Percentiles rank a stretch among this genome's conserved stretches.
These are phyloP conservation scores for Notolepis coatsorum DNA, from an alignment of 2,797 vertebrate genomes.

Conservation along the genomic window DNA sequence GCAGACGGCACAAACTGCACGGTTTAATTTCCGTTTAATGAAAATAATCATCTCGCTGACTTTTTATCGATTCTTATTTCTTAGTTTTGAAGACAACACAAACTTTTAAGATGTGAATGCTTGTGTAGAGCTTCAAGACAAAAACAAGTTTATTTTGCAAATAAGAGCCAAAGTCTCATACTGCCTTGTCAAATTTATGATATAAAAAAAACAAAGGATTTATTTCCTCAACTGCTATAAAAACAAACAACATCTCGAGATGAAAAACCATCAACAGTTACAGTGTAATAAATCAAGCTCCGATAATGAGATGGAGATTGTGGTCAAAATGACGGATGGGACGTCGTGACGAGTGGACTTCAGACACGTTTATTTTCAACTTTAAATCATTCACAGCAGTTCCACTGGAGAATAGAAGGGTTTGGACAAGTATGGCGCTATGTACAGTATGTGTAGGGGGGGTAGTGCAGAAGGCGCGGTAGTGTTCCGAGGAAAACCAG, in stretches of 20 bases:
- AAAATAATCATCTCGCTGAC: too few relatives aligned
- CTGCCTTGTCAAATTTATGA: too few relatives aligned
- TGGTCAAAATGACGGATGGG: too few relatives aligned
- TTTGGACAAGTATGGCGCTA: conserved; percentile 55
- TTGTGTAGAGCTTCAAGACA: too few relatives aligned
- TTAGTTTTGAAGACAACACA: too few relatives aligned
- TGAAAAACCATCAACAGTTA: not conserved
- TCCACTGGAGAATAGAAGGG: conserved; percentile 58
- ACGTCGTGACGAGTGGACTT: conserved; percentile 40
- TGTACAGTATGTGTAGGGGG: conserved; percentile 64
- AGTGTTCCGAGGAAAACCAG: conserved; percentile 58
- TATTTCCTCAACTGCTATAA: not conserved
- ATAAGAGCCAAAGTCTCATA: too few relatives aligned
- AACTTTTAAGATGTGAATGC: too few relatives aligned
- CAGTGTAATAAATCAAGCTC: not conserved
- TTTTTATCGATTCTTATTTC: too few relatives aligned
- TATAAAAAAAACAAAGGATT: too few relatives aligned
- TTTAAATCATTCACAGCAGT: conserved; percentile 74
- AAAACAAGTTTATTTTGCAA: too few relatives aligned
- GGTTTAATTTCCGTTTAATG: too few relatives aligned
- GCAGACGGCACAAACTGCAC: too few relatives aligned
- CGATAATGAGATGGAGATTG: not conserved
- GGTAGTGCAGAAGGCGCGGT: conserved; percentile 81
- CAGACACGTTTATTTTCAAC: conserved; percentile 72
- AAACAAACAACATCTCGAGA: not conserved